Conservation (phyloP, 2,888 invertebrate genomes). For the Caenorhabditis sp. region DNA sequence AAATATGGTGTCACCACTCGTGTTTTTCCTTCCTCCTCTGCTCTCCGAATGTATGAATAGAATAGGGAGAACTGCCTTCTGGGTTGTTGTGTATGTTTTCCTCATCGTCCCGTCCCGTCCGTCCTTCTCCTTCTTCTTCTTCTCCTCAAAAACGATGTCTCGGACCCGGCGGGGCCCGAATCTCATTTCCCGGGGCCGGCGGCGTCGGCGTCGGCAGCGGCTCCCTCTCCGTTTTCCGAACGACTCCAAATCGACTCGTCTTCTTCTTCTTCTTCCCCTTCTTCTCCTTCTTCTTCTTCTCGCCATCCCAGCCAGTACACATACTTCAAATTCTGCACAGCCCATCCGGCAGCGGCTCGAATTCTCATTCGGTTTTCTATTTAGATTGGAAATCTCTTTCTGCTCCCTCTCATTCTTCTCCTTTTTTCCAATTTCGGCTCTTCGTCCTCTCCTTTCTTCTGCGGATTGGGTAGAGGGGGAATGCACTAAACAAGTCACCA, state of each 20-base stretch:
- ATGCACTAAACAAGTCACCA: constrained; percentile 32
- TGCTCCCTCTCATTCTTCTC: constrained; percentile 1
- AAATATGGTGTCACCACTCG: not conserved
- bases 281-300: no score
- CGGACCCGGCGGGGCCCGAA: constrained; percentile 54
- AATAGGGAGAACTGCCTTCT: constrained; percentile 7
- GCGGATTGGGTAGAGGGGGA: not conserved
- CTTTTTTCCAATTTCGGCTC: constrained; percentile 36
- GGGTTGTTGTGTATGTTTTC: constrained; percentile 41
- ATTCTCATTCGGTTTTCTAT: constrained; percentile 56
- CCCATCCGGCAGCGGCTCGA: constrained; percentile 5
- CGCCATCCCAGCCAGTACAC: constrained; percentile 30
- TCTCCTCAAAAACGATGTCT: constrained; percentile 19
- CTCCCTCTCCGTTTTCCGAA: constrained; percentile 27
- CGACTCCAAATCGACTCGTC: constrained; percentile 64
- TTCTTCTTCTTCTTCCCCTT: no score
- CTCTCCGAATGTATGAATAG: constrained; percentile 5
- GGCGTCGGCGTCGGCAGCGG: not conserved
- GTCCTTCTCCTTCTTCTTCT: not conserved
- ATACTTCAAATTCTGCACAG: constrained; percentile 38
- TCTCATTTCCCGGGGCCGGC: constrained; percentile 39
- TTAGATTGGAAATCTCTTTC: constrained; percentile 52
- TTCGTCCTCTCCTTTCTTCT: not conserved
- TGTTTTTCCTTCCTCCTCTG: not conserved
- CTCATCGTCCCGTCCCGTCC: no score